Evolutionary conservation across 2,797 vertebrate genomes (phyloP), one percentile per base, ranked within the genome.

Genomic region (Sebastes kiyomatsui): DNA sequence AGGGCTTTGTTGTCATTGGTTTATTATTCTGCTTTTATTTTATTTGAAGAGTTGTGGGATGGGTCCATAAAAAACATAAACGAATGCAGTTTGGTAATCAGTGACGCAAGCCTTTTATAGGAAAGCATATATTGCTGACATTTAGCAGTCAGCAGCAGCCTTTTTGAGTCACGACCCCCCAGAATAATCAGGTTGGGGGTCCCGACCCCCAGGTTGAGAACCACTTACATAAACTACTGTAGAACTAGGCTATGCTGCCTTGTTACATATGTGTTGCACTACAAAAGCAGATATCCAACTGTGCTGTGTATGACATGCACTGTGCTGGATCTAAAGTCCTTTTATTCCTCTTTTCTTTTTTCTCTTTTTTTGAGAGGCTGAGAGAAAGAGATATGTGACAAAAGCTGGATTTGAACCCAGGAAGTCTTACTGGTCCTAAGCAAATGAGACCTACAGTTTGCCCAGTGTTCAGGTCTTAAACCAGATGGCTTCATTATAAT

Each of bases 21-120:
- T 61, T 77, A 55, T 76, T 68, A 9, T 67, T 69, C 25, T 74
- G 12, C 27, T 28, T 23, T 35, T 27, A 38, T 74, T 78, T 23
- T 52, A 54, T 33, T 70, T 62, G 8, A 72, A 62, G 61, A 77
- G 20, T 66, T 67, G 16, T 72, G 20, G 16, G 35, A 64, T 22
- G 22, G 62, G 16, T 30, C 46, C 32, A 28, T 69, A 28, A 76
- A 79, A 79, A 46, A 28, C 32, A 62, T 64, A 25, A 77, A 58
- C 22, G 64, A 22, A 42, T 20, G 7, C 33, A 14, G 1, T 22
- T 56, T 72, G 70, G 38, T 76, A 75, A 79, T 68, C 55, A 64
- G 16, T 59, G 25, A 67, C 27, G 71, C 3, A 12, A 14, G 18
- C 2, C 23, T 54, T 68, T 10, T 1, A n/a, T 8, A 62, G 14